These are phyloP conservation scores for Daboia siamensis DNA, from an alignment of 2,113 vertebrate species.

Conservation along the genomic window DNA sequence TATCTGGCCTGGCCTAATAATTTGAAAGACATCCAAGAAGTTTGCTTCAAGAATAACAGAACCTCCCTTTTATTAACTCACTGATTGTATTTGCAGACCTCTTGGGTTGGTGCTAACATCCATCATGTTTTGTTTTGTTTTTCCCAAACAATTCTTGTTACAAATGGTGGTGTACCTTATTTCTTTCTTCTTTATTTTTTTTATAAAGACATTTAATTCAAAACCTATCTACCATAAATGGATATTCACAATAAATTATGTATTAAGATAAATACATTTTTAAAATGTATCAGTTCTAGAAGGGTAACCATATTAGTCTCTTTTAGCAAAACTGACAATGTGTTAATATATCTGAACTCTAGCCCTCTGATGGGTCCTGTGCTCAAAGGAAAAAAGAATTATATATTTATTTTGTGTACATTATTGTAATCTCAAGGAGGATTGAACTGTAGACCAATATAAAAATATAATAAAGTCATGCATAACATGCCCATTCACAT, in stretches of 20 bases:
- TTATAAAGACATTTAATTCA: neutral
- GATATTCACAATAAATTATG: neutral
- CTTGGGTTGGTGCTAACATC: neutral
- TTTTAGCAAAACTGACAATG: neutral
- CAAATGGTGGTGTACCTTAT: neutral
- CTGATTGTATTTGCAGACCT: neutral
- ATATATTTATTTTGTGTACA: neutral
- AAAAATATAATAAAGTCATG: neutral
- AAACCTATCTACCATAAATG: no score
- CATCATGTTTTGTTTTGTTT: neutral
- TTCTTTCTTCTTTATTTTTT: neutral
- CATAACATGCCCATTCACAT: neutral
- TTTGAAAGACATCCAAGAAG: conserved; percentile 59
- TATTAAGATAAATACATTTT: neutral
- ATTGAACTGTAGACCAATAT: neutral
- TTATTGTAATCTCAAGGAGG: neutral
- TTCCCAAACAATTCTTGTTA: neutral
- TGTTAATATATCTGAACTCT: neutral
- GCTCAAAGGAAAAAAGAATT: neutral
- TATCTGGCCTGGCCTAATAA: conserved; percentile 60
- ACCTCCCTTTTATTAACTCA: neutral
- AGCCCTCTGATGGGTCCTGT: neutral
- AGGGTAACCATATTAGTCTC: neutral
- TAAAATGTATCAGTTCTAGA: neutral
- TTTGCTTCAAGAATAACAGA: conserved; percentile 21